phyloP scores from a whole-genome alignment of 2,797 vertebrate species.

The Pogonophryne albipinna region DNA sequence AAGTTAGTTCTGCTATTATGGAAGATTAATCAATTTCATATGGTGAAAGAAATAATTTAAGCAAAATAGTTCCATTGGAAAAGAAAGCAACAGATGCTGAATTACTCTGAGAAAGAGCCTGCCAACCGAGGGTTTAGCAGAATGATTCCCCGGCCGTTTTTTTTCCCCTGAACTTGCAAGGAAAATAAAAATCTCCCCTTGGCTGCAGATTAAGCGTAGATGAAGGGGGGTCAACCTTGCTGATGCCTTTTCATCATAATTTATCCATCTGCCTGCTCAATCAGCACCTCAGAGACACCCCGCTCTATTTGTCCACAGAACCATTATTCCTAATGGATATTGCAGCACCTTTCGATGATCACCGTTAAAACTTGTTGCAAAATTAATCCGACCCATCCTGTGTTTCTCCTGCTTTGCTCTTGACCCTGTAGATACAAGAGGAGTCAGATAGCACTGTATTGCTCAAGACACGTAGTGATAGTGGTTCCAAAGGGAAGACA shows the following conservation, averaged over 20 bases:
- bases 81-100: conserved; percentile 85
- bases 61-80: conserved; percentile 70
- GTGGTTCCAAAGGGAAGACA: conserved; percentile 58
- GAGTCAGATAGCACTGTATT: conserved; percentile 53
- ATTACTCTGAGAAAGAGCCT: conserved; percentile 70
- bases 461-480: conserved; percentile 37
- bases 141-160: conserved; percentile 76
- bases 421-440: conserved; percentile 41
- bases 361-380: conserved; percentile 24
- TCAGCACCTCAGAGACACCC: conserved; percentile 83
- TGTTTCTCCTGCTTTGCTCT: conserved; percentile 28
- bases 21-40: conserved; percentile 78
- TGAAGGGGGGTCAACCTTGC: conserved; percentile 73
- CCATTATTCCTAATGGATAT: conserved; percentile 72
- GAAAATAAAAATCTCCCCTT: conserved; percentile 85
- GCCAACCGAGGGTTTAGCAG: conserved; percentile 82
- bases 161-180: conserved; percentile 75
- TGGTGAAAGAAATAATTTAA: conserved; percentile 75
- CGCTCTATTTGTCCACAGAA: conserved; percentile 68
- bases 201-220: conserved; percentile 84
- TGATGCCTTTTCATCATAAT: conserved; percentile 85
- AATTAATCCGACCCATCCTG: conserved; percentile 20
- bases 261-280: conserved; percentile 84
- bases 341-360: conserved; percentile 70
- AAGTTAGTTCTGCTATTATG: conserved; percentile 52